Evolutionary conservation across 2,113 vertebrate species (phyloP).

Genomic region (Dicaeum eximium): DNA sequence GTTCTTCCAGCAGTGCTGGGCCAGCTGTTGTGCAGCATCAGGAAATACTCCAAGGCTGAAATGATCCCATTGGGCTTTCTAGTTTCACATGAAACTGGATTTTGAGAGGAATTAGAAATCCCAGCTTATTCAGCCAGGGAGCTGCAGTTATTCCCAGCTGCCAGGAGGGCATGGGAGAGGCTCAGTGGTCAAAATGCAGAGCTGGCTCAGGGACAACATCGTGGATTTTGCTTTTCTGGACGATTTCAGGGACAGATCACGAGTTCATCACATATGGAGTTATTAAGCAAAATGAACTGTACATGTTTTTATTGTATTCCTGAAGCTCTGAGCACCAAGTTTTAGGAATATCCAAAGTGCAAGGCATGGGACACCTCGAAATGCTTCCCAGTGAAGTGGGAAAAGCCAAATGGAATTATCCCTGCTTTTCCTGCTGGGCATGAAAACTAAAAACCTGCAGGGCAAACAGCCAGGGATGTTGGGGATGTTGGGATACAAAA

Average conservation of each 20-base stretch:
- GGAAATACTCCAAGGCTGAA: not conserved
- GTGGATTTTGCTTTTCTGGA: not conserved
- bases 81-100: not conserved
- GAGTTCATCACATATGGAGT: not conserved
- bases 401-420: not conserved
- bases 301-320: not conserved
- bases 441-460: not conserved
- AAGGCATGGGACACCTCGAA: not conserved
- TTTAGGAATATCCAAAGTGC: not conserved
- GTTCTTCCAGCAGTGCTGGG: not conserved
- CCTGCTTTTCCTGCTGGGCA: not conserved
- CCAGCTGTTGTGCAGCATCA: not conserved
- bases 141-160: not conserved
- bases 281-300: not conserved
- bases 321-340: not conserved
- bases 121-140: not conserved
- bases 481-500: not conserved
- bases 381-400: not conserved
- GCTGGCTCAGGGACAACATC: not conserved
- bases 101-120: not conserved
- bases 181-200: not conserved
- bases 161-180: not conserved
- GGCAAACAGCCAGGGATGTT: not conserved
- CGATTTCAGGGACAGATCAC: not conserved
- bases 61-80: not conserved